Evolutionary conservation across 2,797 vertebrate species (phyloP).

Genomic region (Balearica regulorum): DNA sequence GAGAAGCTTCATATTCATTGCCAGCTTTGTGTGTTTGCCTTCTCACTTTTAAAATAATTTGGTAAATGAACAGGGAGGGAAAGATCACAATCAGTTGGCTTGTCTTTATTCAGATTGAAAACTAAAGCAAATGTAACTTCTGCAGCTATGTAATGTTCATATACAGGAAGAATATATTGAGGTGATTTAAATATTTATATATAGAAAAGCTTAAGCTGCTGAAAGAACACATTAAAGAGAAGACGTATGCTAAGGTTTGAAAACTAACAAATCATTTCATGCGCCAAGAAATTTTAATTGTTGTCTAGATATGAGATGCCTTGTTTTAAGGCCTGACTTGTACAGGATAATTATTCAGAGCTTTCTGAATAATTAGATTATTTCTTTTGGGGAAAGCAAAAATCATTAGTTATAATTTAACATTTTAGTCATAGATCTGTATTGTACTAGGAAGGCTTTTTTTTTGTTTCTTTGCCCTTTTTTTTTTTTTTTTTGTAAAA

Average conservation of each 20-base stretch:
- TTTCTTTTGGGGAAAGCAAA: not conserved
- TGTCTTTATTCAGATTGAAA: slow-evolving; percentile 40
- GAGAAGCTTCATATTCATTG: slow-evolving; percentile 23
- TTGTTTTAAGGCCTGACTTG: not conserved
- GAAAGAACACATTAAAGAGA: not conserved
- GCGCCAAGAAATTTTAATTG: not conserved
- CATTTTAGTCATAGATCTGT: not conserved
- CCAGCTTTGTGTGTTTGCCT: slow-evolving; percentile 30
- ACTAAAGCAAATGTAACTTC: not conserved
- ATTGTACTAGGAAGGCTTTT: too few relatives aligned
- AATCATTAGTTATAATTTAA: not conserved
- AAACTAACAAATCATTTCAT: not conserved
- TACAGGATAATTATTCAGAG: not conserved
- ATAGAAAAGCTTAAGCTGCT: not conserved
- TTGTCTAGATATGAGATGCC: not conserved
- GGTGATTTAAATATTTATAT: not conserved
- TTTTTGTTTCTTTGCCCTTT: not conserved
- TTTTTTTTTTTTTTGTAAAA: not conserved
- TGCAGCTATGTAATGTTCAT: not conserved
- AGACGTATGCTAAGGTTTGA: not conserved
- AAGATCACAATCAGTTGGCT: slow-evolving; percentile 1
- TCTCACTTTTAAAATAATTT: not conserved
- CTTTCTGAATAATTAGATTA: not conserved
- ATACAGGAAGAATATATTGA: not conserved
- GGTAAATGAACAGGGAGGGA: slow-evolving; percentile 7